Evolutionary conservation across 2,113 vertebrate genomes (phyloP), one percentile per base, ranked within the genome.

Genomic region (Bombycilla garrulus): DNA sequence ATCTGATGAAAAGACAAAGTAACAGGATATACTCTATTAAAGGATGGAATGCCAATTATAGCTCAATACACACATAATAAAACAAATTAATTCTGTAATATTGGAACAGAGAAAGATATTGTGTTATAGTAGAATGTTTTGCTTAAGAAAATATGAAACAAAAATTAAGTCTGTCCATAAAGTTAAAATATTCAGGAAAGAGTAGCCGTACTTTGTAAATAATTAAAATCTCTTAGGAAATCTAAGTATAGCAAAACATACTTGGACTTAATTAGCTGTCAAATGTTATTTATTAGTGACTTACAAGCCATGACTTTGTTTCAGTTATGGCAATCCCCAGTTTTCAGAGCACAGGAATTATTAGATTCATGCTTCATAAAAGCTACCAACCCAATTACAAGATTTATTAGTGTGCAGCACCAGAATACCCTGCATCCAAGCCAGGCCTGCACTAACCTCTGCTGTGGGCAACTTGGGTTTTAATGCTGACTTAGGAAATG

Each of bases 321-420:
- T 91, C 84, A 95, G 62, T 81, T 90, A 87, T 48, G 62, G 81
- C 77, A 69, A 65, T 40, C 42, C 80, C 20, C 44, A 57, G 60
- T 93, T 58, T 90, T 92, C 64, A 87, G 94, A 94, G 71, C 57
- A 53, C 19, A 20, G 88, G 47, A 88, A 71, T 84, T 93, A 95
- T 57, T 83, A 89, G 65, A 96, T 90, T 94, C 61, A 79, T 74
- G 83, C 85, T 93, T 94, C 82, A 89, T 18, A 92, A 92, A 96
- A 90, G 26, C 51, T 79, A 97, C 65, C 91, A 96, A 96, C 76
- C 48, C 79, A 93, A 85, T 92, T 93, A 69, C 23, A 73, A 78
- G 50, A 56, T 65, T 69, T 56, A 54, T 90, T 79, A 73, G 62
- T 23, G 29, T 51, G 51, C 42, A 85, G 70, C 60, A 89, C 76